Evolutionary conservation across 2,888 invertebrate species (phyloP), one percentile per base, ranked within the genome.

Genomic region (Halocaridina rubra): DNA sequence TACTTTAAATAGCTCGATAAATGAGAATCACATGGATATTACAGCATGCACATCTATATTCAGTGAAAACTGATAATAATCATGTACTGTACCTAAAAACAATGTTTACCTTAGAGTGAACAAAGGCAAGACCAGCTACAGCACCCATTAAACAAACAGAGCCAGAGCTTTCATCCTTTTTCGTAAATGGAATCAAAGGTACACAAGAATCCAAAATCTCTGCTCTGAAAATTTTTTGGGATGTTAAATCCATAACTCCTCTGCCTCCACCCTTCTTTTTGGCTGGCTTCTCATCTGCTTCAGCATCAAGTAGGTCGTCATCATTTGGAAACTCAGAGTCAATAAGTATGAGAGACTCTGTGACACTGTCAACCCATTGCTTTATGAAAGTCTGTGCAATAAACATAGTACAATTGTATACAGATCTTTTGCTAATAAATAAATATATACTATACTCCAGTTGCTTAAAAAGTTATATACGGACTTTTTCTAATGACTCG

Each of bases 121-220:
- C 93, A 91, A 95, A 97, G n/a, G 96, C 94, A 90, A 94, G 93
- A 76, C 94, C 94, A 0, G 94, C 93, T 16, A 96, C 93, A 74
- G 94, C 93, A n/a, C 96, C 96, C 88, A 94, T 92, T 87, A 95
- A 92, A 89, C 93, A 93, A 91, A 95, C 93, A 88, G 93, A 93
- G n/a, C 94, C 94, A 89, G 93, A 93, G 89, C 94, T 93, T 89
- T 93, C 93, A 69, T 64, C 59, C 0, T 77, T 24, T 33, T 77
- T 71, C n/a, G 24, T 30, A 13, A 32, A 32, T 4, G 57, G 3
- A 13, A 57, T 7, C 22, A 59, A n/a, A 16, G 82, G 77, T 16
- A 57, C 27, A 27, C 77, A 33, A 2, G 77, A 57, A 39, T 82
- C 82, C 4, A 82, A 71, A 24, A 82, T 77, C 30, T 82, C 82